Conservation (phyloP, 2,888 invertebrate genomes). For the Temnothorax ravouxi region DNA sequence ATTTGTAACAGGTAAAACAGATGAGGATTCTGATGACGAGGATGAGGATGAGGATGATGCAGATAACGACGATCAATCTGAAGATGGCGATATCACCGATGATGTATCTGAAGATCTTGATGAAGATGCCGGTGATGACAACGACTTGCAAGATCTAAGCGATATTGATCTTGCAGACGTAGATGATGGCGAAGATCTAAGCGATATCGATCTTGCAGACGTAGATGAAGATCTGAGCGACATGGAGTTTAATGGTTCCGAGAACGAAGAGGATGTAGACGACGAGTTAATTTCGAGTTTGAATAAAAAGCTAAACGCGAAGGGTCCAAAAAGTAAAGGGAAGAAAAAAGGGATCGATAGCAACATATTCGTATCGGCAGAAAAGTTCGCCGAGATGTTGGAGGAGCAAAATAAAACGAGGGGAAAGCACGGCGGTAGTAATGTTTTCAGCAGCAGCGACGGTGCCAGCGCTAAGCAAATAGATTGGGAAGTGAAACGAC, state of each 20-base stretch:
- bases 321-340: slow-evolving; percentile 6
- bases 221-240: slow-evolving; percentile 86
- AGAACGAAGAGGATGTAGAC: slow-evolving; percentile 69
- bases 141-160: slow-evolving; percentile 76
- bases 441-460: slow-evolving; percentile 91
- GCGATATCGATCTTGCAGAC: slow-evolving; percentile 80
- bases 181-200: slow-evolving; percentile 84
- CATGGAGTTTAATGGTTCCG: slow-evolving; percentile 84
- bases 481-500: slow-evolving; percentile 93
- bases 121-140: slow-evolving; percentile 72
- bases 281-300: slow-evolving; percentile 66
- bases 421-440: slow-evolving; percentile 89
- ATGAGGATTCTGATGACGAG: slow-evolving; percentile 52
- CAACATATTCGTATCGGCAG: slow-evolving; percentile 93
- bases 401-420: slow-evolving; percentile 92
- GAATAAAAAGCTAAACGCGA: slow-evolving; percentile 68
- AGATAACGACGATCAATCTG: slow-evolving; percentile 74
- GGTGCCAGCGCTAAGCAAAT: slow-evolving; percentile 93
- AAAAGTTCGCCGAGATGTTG: slow-evolving; percentile 95
- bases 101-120: slow-evolving; percentile 57
- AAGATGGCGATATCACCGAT: slow-evolving; percentile 73
- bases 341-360: slow-evolving; percentile 68
- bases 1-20: slow-evolving; percentile 6
- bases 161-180: slow-evolving; percentile 80
- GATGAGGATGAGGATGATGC: slow-evolving; percentile 68